Base-by-base conservation (phyloP, 2,113 vertebrate species). In the Pygoscelis antarcticus region DNA sequence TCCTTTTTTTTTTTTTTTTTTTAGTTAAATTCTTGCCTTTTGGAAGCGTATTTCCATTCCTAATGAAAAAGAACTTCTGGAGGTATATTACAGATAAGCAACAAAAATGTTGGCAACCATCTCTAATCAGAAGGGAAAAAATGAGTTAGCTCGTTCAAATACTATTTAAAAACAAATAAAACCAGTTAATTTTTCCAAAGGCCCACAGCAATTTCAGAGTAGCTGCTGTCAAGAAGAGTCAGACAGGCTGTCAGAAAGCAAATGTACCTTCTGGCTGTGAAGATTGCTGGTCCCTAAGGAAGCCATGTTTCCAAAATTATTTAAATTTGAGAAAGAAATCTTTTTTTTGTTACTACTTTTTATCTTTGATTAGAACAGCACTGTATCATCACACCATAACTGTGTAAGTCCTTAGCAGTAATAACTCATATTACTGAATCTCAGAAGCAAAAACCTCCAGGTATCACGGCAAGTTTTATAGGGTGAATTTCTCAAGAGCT, bases 401-500 rank as follows among this genome's bases (percentile, higher is more conserved):
- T 52, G 19, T 46, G 29, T 32, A 90, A 86, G 57, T 82, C 78
- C 58, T 80, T 57, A 61, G 29, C 38, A 77, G 42, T 16, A 75
- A 51, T 76, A 87, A 75, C n/a, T 68, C 25, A 16, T 19, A 69
- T 46, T 74, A 88, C 36, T 69, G 27, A 90, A 85, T 54, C 62
- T 51, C 66, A 80, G 54, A 87, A 91, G 70, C 12, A 72, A 80
- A 96, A 91, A 19, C 1, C 25, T 89, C 49, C 78, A 81, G 64
- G 47, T 84, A 94, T 29, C 57, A 72, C 65, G 71, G 49, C 83
- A 76, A 91, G 70, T 88, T 95, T 94, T 96, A 91, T 9, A 65
- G 75, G 42, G 55, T 62, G 71, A 76, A 83, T 93, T 93, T 96
- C 93, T 94, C 85, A 91, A 84, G 58, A 91, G 85, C 68, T 96